phyloP scores from a whole-genome alignment of 2,888 invertebrate species.

The Euproctis similis region DNA sequence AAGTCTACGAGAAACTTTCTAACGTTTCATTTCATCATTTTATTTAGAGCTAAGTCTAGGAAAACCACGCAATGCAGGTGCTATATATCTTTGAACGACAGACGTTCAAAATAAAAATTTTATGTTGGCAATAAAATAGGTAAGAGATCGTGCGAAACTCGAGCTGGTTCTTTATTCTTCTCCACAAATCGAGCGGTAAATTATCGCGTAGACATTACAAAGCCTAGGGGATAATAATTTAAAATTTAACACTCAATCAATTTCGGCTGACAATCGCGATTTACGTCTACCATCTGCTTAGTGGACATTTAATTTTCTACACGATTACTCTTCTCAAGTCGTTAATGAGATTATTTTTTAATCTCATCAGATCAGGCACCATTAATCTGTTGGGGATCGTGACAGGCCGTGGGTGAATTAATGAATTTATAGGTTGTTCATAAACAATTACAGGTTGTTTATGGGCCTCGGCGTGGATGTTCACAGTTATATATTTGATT shows the following conservation, averaged over 20 bases:
- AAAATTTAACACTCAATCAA: slow-evolving; percentile 72
- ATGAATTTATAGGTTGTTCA: slow-evolving; percentile 39
- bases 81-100: slow-evolving; percentile 22
- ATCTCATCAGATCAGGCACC: slow-evolving; percentile 43
- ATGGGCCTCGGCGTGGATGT: slow-evolving; percentile 26
- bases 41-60: slow-evolving; percentile 8
- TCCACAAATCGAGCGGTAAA: slow-evolving; percentile 19
- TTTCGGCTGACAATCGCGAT: slow-evolving; percentile 58
- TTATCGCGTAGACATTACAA: slow-evolving; percentile 24
- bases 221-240: slow-evolving; percentile 50
- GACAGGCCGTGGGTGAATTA: slow-evolving; percentile 20
- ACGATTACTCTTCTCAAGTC: slow-evolving; percentile 50
- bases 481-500: slow-evolving; percentile 31
- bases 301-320: slow-evolving; percentile 55
- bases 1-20: no score
- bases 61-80: slow-evolving; percentile 35
- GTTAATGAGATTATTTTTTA: slow-evolving; percentile 59
- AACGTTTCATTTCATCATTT: slow-evolving; percentile 18
- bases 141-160: slow-evolving; percentile 12
- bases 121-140: slow-evolving; percentile 30
- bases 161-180: slow-evolving; percentile 13
- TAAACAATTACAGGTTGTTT: slow-evolving; percentile 12
- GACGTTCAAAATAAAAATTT: slow-evolving; percentile 30
- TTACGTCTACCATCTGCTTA: slow-evolving; percentile 43
- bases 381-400: slow-evolving; percentile 17